Evolutionary conservation across 2,888 invertebrate genomes (phyloP), one percentile per base, ranked within the genome.

Genomic region (Frankliniella intonsa): DNA sequence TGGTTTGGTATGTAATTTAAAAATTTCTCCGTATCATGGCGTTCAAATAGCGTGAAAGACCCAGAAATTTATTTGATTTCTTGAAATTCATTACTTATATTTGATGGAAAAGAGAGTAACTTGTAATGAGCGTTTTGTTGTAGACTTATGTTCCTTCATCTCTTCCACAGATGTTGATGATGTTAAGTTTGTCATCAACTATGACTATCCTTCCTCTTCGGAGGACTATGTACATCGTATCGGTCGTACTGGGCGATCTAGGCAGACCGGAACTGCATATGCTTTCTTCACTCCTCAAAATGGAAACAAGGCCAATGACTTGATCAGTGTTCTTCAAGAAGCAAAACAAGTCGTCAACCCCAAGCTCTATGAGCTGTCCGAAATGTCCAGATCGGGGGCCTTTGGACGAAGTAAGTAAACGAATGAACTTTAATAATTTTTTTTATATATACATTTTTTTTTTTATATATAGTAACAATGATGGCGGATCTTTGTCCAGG

Each of bases 151-250:
- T 11, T 62, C 17, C 51, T 55, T 27, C 49, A 76, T n/a, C 50
- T 85, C 85, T 87, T 85, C 84, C 87, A 84, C 92, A 98, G 98
- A 99, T 92, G 98, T 98, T 89, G 97, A 98, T 88, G 98, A 99
- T 90, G 97, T 98, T 88, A 97, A 98, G 91, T 98, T 96, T 92
- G 98, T 99, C 87, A 97, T 99, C 90, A 99, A 98, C 92, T 97
- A 95, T 91, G 98, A 98, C 90, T 98, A 97, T 89, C 98, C 98
- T 83, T 95, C 96, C 88, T 96, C 96, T 88, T 97, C 97, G 5
- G 98, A 98, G 90, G 98, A 98, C 89, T 98, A 98, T 89, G 97
- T 98, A 27, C 97, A 97, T 88, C 94, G 98, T 84, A 99, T 98
- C 87, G 98, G 98, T 51, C 94, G 98, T 85, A 98, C 98, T 55